Percentiles rank a stretch among this genome's conserved stretches.
These are phyloP conservation scores for Hippasteria phrygiana DNA, from an alignment of 53 echinoderm and acorn worm species.

Conservation along the genomic window DNA sequence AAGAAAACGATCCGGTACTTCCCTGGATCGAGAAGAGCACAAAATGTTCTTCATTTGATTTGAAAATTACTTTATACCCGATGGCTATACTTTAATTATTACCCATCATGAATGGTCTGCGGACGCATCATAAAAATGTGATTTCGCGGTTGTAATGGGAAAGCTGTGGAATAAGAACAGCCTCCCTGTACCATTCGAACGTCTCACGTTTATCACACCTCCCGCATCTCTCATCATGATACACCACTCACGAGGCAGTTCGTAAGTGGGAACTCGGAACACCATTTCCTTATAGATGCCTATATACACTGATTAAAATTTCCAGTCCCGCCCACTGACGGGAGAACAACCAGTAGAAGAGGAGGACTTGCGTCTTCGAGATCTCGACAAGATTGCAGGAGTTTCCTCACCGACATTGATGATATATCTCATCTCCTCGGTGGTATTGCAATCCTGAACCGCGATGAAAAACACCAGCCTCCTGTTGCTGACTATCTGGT, in stretches of 20 bases:
- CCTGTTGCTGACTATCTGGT: slow-evolving; percentile 78
- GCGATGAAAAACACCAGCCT: slow-evolving; percentile 69
- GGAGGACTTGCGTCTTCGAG: not conserved
- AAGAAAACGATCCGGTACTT: not conserved
- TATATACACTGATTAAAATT: not conserved
- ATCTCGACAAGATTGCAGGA: not conserved
- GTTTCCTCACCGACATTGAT: too few relatives aligned
- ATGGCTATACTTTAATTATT: not conserved
- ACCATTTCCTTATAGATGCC: not conserved
- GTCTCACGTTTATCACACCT: slow-evolving; percentile 41
- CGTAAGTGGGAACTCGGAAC: not conserved
- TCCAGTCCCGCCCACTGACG: not conserved
- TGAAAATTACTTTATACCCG: not conserved
- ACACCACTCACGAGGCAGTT: not conserved
- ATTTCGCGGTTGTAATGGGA: not conserved
- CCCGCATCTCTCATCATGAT: not conserved
- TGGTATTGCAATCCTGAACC: not conserved
- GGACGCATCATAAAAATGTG: not conserved
- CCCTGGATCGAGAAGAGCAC: slow-evolving; percentile 31
- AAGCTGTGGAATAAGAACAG: slow-evolving; percentile 21
- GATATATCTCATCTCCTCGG: not conserved
- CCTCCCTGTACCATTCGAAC: not conserved
- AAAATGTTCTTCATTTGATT: not conserved
- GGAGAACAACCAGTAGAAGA: not conserved
- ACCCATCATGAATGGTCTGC: not conserved